phyloP scores from a whole-genome alignment of 2,888 invertebrate genomes.

The Zygothrica quintamaculata region DNA sequence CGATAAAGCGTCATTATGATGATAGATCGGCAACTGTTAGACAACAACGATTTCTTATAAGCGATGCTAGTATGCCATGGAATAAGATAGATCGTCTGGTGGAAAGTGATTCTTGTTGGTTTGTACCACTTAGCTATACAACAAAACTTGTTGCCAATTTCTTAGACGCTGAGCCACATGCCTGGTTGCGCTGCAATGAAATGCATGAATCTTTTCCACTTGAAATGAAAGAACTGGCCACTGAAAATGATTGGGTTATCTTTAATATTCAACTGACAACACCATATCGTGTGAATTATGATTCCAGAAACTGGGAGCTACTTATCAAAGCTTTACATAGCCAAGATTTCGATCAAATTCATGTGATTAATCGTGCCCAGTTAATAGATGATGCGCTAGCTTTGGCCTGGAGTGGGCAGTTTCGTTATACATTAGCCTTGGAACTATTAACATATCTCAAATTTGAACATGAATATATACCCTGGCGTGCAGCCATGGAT shows the following conservation, averaged over 20 bases:
- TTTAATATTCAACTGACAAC: constrained; percentile 90
- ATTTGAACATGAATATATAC: constrained; percentile 84
- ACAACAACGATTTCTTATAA: constrained; percentile 85
- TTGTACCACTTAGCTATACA: constrained; percentile 87
- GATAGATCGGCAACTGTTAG: constrained; percentile 85
- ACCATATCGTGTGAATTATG: constrained; percentile 91
- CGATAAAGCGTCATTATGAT: constrained; percentile 87
- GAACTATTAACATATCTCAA: constrained; percentile 85
- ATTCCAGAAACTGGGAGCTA: constrained; percentile 89
- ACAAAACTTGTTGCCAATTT: constrained; percentile 85
- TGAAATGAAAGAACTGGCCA: constrained; percentile 80
- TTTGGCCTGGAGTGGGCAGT: constrained; percentile 87
- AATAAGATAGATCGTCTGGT: neutral
- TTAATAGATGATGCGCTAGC: constrained; percentile 91
- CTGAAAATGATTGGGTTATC: constrained; percentile 87
- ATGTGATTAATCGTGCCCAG: constrained; percentile 91
- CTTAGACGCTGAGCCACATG: constrained; percentile 84
- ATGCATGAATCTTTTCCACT: constrained; percentile 29
- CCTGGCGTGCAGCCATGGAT: constrained; percentile 86
- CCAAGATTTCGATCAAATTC: constrained; percentile 86
- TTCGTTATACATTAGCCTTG: constrained; percentile 88
- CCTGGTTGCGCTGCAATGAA: constrained; percentile 85
- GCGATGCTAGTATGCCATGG: neutral
- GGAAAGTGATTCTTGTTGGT: constrained; percentile 85
- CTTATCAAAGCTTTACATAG: constrained; percentile 86